Evolutionary conservation across 1,140 invertebrate genomes (phyloP).

Genomic region (Drosophila hydei): DNA sequence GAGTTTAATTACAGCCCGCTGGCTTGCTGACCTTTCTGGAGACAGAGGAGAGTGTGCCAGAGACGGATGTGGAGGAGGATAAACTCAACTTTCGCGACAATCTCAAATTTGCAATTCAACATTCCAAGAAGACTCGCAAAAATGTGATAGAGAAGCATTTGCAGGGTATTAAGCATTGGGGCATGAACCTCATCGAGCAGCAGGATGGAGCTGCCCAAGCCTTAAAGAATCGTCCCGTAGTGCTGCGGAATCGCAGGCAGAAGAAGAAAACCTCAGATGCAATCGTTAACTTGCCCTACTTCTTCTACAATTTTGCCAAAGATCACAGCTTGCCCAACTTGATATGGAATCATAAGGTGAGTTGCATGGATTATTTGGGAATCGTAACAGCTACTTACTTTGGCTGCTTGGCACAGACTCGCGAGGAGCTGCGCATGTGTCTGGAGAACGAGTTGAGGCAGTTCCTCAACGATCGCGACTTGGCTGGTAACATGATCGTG

Average conservation of each 20-base stretch:
- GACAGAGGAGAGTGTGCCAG: conserved; percentile 93
- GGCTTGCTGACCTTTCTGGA: conserved; percentile 96
- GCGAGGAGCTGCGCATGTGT: conserved; percentile 96
- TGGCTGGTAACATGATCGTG: conserved; percentile 91
- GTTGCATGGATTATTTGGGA: not conserved
- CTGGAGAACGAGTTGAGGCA: conserved; percentile 97
- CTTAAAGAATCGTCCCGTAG: conserved; percentile 90
- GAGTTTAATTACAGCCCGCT: conserved; percentile 86
- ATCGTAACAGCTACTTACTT: not conserved
- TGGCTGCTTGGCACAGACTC: conserved; percentile 87
- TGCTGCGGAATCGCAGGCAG: conserved; percentile 94
- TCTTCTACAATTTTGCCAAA: conserved; percentile 97
- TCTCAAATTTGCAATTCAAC: conserved; percentile 95
- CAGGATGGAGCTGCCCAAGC: conserved; percentile 78
- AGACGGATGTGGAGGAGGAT: conserved; percentile 89
- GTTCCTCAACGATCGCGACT: conserved; percentile 95
- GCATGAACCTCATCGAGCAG: conserved; percentile 81
- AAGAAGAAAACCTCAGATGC: conserved; percentile 93
- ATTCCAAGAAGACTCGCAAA: conserved; percentile 87
- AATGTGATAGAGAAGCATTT: conserved; percentile 90
- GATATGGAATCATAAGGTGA: conserved; percentile 98
- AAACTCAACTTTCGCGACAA: conserved; percentile 95
- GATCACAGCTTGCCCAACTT: conserved; percentile 98
- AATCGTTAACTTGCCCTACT: conserved; percentile 93
- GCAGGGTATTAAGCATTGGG: conserved; percentile 85